A percentile compares a stretch with the other conserved stretches of the same genome.
phyloP scores from a whole-genome alignment of 2,797 vertebrate species.

The Notoglanidium macrostoma region DNA sequence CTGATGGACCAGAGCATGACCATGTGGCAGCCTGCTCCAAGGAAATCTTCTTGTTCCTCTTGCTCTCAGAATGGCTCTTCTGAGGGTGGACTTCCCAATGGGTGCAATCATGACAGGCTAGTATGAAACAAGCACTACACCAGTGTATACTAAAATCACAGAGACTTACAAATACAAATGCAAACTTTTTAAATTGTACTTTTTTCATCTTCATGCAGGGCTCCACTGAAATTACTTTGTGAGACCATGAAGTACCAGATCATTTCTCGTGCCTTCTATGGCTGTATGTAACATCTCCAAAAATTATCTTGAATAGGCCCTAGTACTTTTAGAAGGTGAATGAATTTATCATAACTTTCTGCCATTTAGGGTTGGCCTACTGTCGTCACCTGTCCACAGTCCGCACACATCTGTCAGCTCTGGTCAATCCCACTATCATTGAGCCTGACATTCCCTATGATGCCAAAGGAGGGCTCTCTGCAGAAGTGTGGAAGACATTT shows the following conservation, averaged over 20 bases:
- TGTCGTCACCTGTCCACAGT: constrained; percentile 97
- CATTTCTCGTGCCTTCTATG: constrained; percentile 97
- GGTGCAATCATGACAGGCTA: constrained; percentile 93
- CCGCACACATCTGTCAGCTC: constrained; percentile 91
- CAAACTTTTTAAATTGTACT: neutral
- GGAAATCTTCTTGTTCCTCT: constrained; percentile 93
- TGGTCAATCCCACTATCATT: constrained; percentile 90
- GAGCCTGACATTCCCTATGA: constrained; percentile 79
- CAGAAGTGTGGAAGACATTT: constrained; percentile 85
- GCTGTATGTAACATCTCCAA: constrained; percentile 81
- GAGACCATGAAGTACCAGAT: constrained; percentile 99
- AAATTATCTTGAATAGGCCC: neutral
- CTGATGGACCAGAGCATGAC: constrained; percentile 85
- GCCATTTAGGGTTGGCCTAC: constrained; percentile 88
- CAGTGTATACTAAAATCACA: neutral
- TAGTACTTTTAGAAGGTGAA: neutral
- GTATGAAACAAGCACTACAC: constrained; percentile 6
- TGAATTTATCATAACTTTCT: constrained; percentile 3
- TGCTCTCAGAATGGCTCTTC: constrained; percentile 90
- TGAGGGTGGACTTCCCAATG: constrained; percentile 82
- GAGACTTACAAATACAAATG: neutral
- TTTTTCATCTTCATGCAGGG: constrained; percentile 70
- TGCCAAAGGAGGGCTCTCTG: constrained; percentile 81
- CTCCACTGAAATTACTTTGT: constrained; percentile 93
- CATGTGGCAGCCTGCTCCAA: constrained; percentile 90